Conservation (phyloP, 1,140 invertebrate genomes). For the Pseudomyrmex gracilis region DNA sequence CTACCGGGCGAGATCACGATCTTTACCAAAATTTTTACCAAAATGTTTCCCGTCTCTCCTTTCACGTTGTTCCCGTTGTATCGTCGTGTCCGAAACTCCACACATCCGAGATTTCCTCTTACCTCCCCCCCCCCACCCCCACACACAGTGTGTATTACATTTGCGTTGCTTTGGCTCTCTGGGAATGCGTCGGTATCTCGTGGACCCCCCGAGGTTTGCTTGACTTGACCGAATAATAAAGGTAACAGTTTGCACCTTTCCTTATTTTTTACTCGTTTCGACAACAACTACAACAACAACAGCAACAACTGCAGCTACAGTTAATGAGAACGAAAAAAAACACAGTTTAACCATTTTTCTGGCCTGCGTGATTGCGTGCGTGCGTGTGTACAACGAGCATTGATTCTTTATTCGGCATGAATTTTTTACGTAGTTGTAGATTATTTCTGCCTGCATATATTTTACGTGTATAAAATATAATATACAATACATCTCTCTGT, state of each 20-base stretch:
- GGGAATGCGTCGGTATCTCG: conserved; percentile 87
- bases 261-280: conserved; percentile 79
- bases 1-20: conserved; percentile 70
- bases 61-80: neutral
- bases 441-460: conserved; percentile 58
- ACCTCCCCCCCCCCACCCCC: too few relatives aligned
- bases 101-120: neutral
- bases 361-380: conserved; percentile 75
- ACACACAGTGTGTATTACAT: conserved; percentile 86
- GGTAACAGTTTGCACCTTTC: conserved; percentile 86
- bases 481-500: conserved; percentile 29
- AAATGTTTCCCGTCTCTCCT: neutral
- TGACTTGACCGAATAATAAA: conserved; percentile 86
- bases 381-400: conserved; percentile 74
- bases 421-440: conserved; percentile 61
- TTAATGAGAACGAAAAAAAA: conserved; percentile 47
- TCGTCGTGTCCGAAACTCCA: neutral
- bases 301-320: conserved; percentile 60
- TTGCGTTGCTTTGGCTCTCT: conserved; percentile 87
- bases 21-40: neutral
- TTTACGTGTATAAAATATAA: conserved; percentile 51
- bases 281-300: conserved; percentile 56
- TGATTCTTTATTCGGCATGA: conserved; percentile 74
- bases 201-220: conserved; percentile 87
- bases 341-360: conserved; percentile 65